Base-by-base conservation (phyloP, 1,140 invertebrate genomes). In the Drosophila repletoides region DNA sequence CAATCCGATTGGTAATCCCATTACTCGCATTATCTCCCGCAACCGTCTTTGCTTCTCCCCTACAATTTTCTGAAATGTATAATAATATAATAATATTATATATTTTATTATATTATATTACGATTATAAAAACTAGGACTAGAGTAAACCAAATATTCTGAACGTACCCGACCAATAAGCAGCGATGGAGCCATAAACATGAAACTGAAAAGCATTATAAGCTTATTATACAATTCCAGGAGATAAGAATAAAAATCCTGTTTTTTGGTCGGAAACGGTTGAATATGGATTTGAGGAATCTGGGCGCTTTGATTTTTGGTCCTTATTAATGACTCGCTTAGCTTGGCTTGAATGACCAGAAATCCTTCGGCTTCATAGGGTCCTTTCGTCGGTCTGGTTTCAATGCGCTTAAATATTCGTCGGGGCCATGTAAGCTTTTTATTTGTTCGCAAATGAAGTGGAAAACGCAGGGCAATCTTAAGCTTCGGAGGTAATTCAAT, bases 11-110 rank as follows among this genome's bases (percentile, higher is more conserved):
- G 93, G 92, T 14, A 97, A 88, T 1, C 95, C 96, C 95, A 97
- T 96, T 83, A 96, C 94, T 84, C 95, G 95, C 95, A 96, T 95
- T 1, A 94, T 93, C 92, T 96, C 95, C 90, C 93, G 93, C 6
- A 93, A 64, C 46, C 93, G 92, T 52, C 91, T 88, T 53, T 93
- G 92, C 59, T 93, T 93, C 65, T 94, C 93, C 0, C 89, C 83
- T 1, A 93, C 92, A 36, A 94, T 92, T 26, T 90, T 88, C 81
- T 91, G 19, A 12, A 60, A 67, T n/a, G 1, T 33, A 51, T 14
- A 22, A 9, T 40, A 0, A 4, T 1, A 28, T 7, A 1, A 14
- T 14, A 17, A 46, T 7, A 26, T n/a, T 9, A 26, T 14, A 10
- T 15, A 46, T 4, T 31, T 31, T 10, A 10, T n/a, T n/a, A n/a